These are phyloP conservation scores for Prosopocoilus inquinatus DNA, from an alignment of 2,888 invertebrate genomes.

Conservation along the genomic window DNA sequence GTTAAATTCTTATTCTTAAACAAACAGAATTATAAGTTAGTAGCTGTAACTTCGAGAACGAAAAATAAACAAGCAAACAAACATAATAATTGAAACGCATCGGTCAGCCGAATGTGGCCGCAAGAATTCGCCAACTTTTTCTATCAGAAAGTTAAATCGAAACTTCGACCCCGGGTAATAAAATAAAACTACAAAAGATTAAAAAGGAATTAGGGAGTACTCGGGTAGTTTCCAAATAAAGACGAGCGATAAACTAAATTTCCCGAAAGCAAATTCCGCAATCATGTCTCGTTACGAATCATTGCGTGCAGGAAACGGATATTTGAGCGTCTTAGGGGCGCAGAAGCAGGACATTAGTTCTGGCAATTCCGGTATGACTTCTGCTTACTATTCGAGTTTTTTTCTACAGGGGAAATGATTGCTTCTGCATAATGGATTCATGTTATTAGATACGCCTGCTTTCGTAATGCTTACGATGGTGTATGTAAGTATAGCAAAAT, in stretches of 20 bases:
- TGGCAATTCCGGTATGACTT: conserved; percentile 3
- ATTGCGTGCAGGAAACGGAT: conserved; percentile 29
- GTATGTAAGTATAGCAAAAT: too few species aligned
- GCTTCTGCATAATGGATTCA: neutral
- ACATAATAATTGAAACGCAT: too few species aligned
- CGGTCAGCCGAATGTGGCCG: too few species aligned
- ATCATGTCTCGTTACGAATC: conserved; percentile 27
- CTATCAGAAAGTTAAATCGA: neutral
- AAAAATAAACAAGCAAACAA: too few species aligned
- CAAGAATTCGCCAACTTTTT: neutral
- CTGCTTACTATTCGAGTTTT: neutral
- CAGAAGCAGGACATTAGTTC: conserved; percentile 7
- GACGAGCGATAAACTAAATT: conserved; percentile 19
- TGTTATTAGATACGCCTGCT: neutral
- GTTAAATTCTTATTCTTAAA: too few species aligned
- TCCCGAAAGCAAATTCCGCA: conserved; percentile 27
- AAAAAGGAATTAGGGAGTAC: neutral
- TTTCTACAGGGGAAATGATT: neutral
- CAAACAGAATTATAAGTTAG: too few species aligned
- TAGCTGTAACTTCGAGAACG: too few species aligned
- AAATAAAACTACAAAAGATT: neutral
- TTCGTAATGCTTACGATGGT: too few species aligned
- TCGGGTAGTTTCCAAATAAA: neutral
- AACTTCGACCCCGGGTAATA: neutral
- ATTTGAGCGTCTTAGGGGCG: conserved; percentile 27